Percentiles rank a stretch among this genome's conserved stretches.
Conservation (phyloP, 2,888 invertebrate genomes). For the Polyommatus icarus region DNA sequence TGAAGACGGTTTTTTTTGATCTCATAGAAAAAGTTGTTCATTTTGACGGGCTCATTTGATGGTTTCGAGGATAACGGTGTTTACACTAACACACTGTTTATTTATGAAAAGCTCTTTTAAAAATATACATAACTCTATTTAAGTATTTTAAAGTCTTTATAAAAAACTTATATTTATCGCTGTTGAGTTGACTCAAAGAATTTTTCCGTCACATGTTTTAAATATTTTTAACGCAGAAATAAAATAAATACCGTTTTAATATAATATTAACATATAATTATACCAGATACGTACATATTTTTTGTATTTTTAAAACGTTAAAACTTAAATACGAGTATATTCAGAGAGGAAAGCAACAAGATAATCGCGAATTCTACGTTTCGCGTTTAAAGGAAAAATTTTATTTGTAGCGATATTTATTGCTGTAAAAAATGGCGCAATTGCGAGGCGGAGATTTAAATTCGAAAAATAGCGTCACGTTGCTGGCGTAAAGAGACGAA, state of each 20-base stretch:
- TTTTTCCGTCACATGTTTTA: no score
- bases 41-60: no score
- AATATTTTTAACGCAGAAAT: neutral
- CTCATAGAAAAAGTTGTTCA: no score
- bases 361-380: neutral
- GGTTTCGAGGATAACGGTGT: no score
- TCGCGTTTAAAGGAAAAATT: neutral
- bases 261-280: no score
- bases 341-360: neutral
- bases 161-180: no score
- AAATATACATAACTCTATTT: no score
- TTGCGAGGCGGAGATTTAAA: conserved; percentile 10
- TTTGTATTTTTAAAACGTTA: neutral
- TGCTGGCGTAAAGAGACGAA: neutral
- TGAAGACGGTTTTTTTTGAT: no score
- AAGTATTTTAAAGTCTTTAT: no score
- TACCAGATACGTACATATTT: neutral
- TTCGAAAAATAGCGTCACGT: conserved; percentile 19
- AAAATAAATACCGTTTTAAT: neutral
- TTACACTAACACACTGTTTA: no score
- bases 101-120: no score
- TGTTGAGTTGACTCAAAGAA: no score
- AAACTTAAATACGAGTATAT: neutral
- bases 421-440: conserved; percentile 6
- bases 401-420: conserved; percentile 15